Conservation (phyloP, 2,888 invertebrate genomes). For the Fissipunctia ypsillon region DNA sequence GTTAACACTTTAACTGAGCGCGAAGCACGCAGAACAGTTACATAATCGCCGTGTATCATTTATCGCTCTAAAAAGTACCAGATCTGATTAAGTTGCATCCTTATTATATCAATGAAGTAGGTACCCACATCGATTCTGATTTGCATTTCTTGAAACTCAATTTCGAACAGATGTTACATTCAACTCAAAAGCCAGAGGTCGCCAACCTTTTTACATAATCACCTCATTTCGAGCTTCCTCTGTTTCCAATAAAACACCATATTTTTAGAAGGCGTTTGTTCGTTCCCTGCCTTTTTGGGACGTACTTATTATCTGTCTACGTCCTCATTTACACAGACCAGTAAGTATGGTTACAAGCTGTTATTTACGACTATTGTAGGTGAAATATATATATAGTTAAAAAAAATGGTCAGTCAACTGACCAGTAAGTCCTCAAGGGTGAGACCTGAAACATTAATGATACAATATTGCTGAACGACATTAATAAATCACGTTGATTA, state of each 20-base stretch:
- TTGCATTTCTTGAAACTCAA: conserved; percentile 38
- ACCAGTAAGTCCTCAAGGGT: too few relatives aligned
- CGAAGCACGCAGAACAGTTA: too few relatives aligned
- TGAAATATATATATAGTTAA: too few relatives aligned
- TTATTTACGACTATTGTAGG: background rate
- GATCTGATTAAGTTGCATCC: background rate
- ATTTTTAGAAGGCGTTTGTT: conserved; percentile 5
- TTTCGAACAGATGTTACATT: conserved; percentile 39
- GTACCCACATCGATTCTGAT: background rate
- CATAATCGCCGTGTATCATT: background rate
- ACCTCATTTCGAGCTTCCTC: conserved; percentile 11
- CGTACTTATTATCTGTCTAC: background rate
- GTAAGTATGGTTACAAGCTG: background rate
- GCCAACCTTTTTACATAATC: conserved; percentile 27
- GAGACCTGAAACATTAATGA: too few relatives aligned
- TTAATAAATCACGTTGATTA: background rate
- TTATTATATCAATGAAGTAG: background rate
- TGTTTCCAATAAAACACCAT: conserved; percentile 1
- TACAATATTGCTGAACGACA: too few relatives aligned
- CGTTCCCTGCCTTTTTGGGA: background rate
- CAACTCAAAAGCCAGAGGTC: conserved; percentile 20
- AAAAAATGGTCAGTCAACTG: too few relatives aligned
- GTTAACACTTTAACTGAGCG: background rate
- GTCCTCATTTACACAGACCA: background rate
- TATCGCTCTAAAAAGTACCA: background rate